A percentile compares a stretch with the other conserved stretches of the same genome.
Evolutionary conservation across 2,113 vertebrate genomes (phyloP).

Genomic region (Charina bottae): DNA sequence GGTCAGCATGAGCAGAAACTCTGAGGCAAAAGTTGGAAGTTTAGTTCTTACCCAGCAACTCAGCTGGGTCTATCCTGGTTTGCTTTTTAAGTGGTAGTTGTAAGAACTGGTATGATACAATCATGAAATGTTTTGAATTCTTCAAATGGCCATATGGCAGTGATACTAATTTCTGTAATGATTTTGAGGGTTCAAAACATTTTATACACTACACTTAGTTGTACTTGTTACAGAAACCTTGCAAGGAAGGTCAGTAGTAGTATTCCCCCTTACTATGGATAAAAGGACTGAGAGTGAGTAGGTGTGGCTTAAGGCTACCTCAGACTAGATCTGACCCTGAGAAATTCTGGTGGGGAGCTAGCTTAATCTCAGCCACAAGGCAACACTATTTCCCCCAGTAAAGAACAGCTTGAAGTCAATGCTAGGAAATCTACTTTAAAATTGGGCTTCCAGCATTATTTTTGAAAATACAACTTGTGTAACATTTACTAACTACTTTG

Average conservation of each 20-base stretch:
- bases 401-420: background rate
- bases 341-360: background rate
- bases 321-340: too few relatives aligned
- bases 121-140: background rate
- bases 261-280: too few relatives aligned
- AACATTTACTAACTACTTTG: background rate
- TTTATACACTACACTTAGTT: too few relatives aligned
- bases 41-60: too few relatives aligned
- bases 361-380: background rate
- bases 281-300: background rate
- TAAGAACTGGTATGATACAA: background rate
- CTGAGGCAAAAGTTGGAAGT: background rate
- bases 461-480: background rate
- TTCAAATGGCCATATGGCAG: background rate
- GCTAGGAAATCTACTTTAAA: background rate
- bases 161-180: too few relatives aligned
- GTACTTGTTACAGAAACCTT: too few relatives aligned
- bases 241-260: too few relatives aligned
- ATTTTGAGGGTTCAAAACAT: too few relatives aligned
- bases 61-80: background rate
- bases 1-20: background rate
- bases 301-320: background rate
- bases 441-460: background rate
- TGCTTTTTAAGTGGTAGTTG: background rate
- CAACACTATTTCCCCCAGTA: background rate